Conservation (phyloP, 1,140 invertebrate genomes). For the Drosophila quadrilineata region DNA sequence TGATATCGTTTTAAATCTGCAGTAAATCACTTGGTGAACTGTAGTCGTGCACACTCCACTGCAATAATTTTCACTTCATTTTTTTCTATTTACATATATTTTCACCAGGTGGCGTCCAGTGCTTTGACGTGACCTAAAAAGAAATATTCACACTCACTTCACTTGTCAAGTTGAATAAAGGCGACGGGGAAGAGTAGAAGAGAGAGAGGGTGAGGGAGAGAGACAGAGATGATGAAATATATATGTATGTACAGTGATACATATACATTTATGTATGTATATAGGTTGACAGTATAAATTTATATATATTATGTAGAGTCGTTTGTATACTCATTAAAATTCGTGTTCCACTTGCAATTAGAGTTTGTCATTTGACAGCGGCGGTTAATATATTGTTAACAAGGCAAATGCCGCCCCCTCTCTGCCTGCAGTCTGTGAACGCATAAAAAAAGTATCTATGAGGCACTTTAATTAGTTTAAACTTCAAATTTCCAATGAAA, state of each 20-base stretch:
- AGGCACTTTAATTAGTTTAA: too few relatives aligned
- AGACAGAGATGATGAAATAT: not conserved
- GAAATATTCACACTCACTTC: constrained; percentile 76
- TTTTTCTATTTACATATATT: constrained; percentile 12
- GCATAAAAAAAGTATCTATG: too few relatives aligned
- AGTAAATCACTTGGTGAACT: too few relatives aligned
- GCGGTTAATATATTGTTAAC: constrained; percentile 59
- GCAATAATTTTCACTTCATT: constrained; percentile 18
- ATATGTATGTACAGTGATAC: too few relatives aligned
- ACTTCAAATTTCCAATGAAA: too few relatives aligned
- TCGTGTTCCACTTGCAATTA: constrained; percentile 71
- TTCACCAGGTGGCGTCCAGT: constrained; percentile 58
- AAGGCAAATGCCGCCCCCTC: too few relatives aligned
- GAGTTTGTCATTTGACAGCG: constrained; percentile 73
- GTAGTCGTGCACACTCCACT: too few relatives aligned
- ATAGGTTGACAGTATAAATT: constrained; percentile 24
- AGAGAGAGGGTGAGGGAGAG: not conserved
- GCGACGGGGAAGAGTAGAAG: constrained; percentile 24
- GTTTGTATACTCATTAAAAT: constrained; percentile 62
- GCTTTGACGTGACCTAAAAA: constrained; percentile 67
- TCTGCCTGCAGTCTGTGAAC: too few relatives aligned
- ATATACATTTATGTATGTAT: constrained; percentile 9
- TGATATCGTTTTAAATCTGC: too few relatives aligned
- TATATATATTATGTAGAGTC: not conserved
- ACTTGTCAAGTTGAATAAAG: constrained; percentile 76